Percentiles rank a stretch among this genome's conserved stretches.
Conservation (phyloP, 2,113 vertebrate genomes). For the Polypterus senegalus region DNA sequence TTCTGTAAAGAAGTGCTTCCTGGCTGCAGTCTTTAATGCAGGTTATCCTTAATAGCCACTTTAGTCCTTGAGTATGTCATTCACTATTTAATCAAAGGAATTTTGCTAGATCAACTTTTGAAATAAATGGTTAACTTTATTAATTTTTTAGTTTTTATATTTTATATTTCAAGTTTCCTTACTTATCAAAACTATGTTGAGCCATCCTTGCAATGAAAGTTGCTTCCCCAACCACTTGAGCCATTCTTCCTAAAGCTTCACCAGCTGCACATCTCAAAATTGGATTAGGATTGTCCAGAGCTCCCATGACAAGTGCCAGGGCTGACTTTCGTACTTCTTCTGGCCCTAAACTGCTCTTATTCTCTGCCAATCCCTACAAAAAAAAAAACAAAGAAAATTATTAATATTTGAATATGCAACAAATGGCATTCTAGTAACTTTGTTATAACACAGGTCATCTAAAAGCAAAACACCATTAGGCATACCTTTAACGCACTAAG, state of each 20-base stretch:
- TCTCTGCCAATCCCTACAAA: slow-evolving; percentile 85
- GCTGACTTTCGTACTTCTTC: slow-evolving; percentile 95
- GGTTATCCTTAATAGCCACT: too few species aligned
- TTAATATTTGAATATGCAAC: not conserved
- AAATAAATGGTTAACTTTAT: too few species aligned
- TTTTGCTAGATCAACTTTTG: too few species aligned
- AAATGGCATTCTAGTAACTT: not conserved
- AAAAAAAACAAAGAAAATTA: not conserved
- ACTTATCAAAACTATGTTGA: slow-evolving; percentile 98
- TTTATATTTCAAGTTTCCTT: slow-evolving; percentile 20
- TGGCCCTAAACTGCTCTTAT: slow-evolving; percentile 91
- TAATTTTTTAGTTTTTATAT: too few species aligned
- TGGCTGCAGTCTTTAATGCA: too few species aligned
- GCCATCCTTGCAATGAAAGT: slow-evolving; percentile 97
- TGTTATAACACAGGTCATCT: not conserved
- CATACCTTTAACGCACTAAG: slow-evolving; percentile 92
- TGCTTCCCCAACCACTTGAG: slow-evolving; percentile 93
- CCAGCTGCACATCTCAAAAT: slow-evolving; percentile 93
- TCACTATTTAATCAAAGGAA: too few species aligned
- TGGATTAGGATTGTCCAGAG: slow-evolving; percentile 92
- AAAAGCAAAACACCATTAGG: not conserved
- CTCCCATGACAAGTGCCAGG: slow-evolving; percentile 91
- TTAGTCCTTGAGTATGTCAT: too few species aligned
- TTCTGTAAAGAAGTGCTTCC: too few species aligned
- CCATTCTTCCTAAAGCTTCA: slow-evolving; percentile 94